These are phyloP conservation scores for Nothocercus nigrocapillus DNA, from an alignment of 2,113 vertebrate genomes.

Conservation along the genomic window DNA sequence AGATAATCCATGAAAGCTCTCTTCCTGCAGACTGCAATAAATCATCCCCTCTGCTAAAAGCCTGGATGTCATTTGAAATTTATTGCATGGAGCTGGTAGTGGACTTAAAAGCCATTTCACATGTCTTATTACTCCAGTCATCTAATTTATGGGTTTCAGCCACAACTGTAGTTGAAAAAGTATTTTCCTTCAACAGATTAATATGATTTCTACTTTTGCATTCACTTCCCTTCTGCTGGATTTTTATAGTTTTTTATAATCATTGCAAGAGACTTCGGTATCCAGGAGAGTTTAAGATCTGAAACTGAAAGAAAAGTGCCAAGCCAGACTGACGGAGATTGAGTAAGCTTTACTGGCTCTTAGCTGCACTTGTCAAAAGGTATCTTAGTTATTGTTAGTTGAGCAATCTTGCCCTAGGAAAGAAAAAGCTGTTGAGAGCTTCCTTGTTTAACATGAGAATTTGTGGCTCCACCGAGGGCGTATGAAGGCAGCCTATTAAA, in stretches of 20 bases:
- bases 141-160: conserved; percentile 82
- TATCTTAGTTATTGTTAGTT: conserved; percentile 70
- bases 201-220: conserved; percentile 72
- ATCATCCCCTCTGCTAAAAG: conserved; percentile 83
- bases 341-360: conserved; percentile 67
- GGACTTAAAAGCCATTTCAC: conserved; percentile 85
- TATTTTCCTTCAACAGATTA: conserved; percentile 77
- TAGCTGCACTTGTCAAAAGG: conserved; percentile 77
- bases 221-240: conserved; percentile 17
- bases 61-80: conserved; percentile 84
- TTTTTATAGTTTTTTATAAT: conserved; percentile 15
- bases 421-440: conserved; percentile 66
- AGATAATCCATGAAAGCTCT: conserved; percentile 84
- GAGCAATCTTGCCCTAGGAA: conserved; percentile 75
- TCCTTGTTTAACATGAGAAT: conserved; percentile 64
- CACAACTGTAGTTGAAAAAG: conserved; percentile 73
- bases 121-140: conserved; percentile 84
- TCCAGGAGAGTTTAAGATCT: conserved; percentile 12
- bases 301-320: conserved; percentile 61
- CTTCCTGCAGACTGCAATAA: conserved; percentile 80
- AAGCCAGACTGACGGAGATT: conserved; percentile 52
- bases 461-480: conserved; percentile 16
- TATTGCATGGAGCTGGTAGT: conserved; percentile 80
- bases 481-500: conserved; percentile 63
- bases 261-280: conserved; percentile 19